Evolutionary conservation across 2,888 invertebrate species (phyloP).

Genomic region (Scelioninae gen. 2): DNA sequence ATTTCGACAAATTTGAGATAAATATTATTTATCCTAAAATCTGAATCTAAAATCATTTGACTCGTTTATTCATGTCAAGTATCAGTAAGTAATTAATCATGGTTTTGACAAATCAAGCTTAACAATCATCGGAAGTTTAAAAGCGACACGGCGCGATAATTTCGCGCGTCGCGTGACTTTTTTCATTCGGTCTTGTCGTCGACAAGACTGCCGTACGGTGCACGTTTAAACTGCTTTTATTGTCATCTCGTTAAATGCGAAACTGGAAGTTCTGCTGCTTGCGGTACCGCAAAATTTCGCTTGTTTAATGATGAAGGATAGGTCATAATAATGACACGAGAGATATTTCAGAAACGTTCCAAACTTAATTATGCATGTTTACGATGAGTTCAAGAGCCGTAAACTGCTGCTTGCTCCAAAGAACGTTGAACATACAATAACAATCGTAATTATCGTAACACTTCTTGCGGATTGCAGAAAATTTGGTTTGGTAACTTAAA

Average conservation of each 20-base stretch:
- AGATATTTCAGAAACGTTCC: slow-evolving; percentile 58
- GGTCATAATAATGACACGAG: slow-evolving; percentile 56
- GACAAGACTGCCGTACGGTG: slow-evolving; percentile 46
- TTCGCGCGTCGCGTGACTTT: slow-evolving; percentile 29
- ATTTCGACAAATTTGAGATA: too few species aligned
- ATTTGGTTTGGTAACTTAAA: slow-evolving; percentile 43
- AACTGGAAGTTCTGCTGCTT: slow-evolving; percentile 58
- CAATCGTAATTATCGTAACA: slow-evolving; percentile 49
- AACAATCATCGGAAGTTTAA: slow-evolving; percentile 48
- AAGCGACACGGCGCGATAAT: slow-evolving; percentile 37
- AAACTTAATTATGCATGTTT: slow-evolving; percentile 59
- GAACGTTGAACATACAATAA: slow-evolving; percentile 46
- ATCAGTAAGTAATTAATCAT: slow-evolving; percentile 50
- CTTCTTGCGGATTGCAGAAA: slow-evolving; percentile 27
- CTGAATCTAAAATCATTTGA: too few species aligned
- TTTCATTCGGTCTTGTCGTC: slow-evolving; percentile 32
- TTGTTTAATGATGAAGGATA: slow-evolving; percentile 60
- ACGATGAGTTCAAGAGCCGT: slow-evolving; percentile 57
- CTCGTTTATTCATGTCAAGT: too few species aligned
- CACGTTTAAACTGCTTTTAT: slow-evolving; percentile 56
- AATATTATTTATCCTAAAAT: too few species aligned
- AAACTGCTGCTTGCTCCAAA: slow-evolving; percentile 50
- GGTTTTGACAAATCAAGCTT: slow-evolving; percentile 55
- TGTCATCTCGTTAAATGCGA: slow-evolving; percentile 58
- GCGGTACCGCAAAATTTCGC: slow-evolving; percentile 56